Percentiles rank a stretch among this genome's conserved stretches.
These are phyloP conservation scores for Synanthedon myopaeformis DNA, from an alignment of 2,888 invertebrate genomes.

Conservation along the genomic window DNA sequence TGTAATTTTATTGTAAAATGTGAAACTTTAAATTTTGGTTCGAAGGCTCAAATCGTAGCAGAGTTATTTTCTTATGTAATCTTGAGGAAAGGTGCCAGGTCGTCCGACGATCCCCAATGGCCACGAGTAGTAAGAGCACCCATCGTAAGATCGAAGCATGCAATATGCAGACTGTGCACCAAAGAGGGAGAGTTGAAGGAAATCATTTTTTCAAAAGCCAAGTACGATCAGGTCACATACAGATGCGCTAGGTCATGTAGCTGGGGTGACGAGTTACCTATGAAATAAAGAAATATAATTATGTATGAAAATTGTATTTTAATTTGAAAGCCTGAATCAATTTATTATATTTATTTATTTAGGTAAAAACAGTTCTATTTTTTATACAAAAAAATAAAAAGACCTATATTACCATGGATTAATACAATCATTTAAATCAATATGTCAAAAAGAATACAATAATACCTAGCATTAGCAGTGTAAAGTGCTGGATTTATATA, in stretches of 20 bases:
- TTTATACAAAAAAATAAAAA: too few relatives aligned
- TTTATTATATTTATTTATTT: not conserved
- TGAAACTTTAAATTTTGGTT: constrained; percentile 64
- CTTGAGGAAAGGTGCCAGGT: constrained; percentile 77
- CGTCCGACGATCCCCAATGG: constrained; percentile 73
- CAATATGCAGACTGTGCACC: constrained; percentile 84
- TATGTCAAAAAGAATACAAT: too few relatives aligned
- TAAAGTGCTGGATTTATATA: too few relatives aligned
- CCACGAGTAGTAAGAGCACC: constrained; percentile 83
- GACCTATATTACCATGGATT: too few relatives aligned
- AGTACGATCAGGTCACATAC: constrained; percentile 82
- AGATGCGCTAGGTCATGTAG: constrained; percentile 77
- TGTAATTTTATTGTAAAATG: constrained; percentile 83
- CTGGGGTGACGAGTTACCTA: constrained; percentile 87
- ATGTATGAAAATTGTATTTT: not conserved
- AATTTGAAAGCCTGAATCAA: not conserved
- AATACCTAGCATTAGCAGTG: too few relatives aligned
- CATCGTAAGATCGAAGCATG: constrained; percentile 76
- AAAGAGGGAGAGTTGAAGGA: constrained; percentile 79
- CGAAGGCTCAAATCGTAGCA: constrained; percentile 39
- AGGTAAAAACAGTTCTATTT: too few relatives aligned
- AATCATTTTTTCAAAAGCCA: constrained; percentile 79
- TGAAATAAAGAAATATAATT: constrained; percentile 38
- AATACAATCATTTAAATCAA: too few relatives aligned
- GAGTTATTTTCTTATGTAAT: constrained; percentile 85